Evolutionary conservation across 2,888 invertebrate species (phyloP), one percentile per base, ranked within the genome.

Genomic region (Serripes groenlandicus): DNA sequence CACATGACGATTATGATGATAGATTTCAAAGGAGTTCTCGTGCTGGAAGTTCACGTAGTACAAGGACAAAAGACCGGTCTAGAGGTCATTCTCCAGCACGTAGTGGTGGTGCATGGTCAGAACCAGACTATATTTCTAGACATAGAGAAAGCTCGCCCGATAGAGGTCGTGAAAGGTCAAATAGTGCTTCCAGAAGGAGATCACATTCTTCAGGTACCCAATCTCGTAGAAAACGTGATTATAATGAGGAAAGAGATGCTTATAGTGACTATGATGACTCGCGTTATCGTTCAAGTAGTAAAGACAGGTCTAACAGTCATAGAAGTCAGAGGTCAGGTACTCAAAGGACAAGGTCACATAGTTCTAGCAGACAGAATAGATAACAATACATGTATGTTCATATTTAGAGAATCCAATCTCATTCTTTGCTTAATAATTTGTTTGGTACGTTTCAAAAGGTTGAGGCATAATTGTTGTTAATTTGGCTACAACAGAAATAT

Each of bases 201-300:
- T 83, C 86, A 58, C 58, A 81, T 37, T 81, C 80, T 11, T 64
- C 86, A n/a, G 73, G 83, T 30, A 69, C 75, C n/a, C 34, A 52
- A 32, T 72, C 78, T 11, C 69, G 78, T 9, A 64, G 81, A 69
- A 64, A 71, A 58, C 71, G 81, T 30, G 81, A 86, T 49, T 75
- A 85, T 75, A 76, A 81, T 60, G 73, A 78, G 37, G 85, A 79
- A 3, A 73, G 78, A 54, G 86, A 86, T 42, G 71, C 72, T 62
- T 73, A 78, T 60, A 85, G 85, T 83, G 86, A 86, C 62, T 58
- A 86, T 79, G 82, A 73, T 73, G n/a, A n/a, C n/a, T n/a, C n/a
- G n/a, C n/a, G n/a, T n/a, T 42, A 54, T 49, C 56, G 62, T 62
- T 28, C 66, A 30, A 37, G 74, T 5, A 78, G 75, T 71, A 69